phyloP scores from a whole-genome alignment of 2,888 invertebrate species.

The Hedychridium roseum region DNA sequence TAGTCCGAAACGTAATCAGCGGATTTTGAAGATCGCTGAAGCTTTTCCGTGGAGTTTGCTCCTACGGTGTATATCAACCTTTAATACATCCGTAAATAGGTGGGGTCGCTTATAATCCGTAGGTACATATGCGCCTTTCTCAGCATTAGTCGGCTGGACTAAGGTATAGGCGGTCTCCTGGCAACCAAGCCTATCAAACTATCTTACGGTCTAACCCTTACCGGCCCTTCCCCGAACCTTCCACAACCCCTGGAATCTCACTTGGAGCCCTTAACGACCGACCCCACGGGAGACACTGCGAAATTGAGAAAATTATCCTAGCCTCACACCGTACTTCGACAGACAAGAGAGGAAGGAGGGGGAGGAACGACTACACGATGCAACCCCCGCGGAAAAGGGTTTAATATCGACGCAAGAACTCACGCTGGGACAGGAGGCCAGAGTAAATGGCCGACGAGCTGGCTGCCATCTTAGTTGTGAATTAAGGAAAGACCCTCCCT shows the following conservation, averaged over 20 bases:
- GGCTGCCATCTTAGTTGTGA: slow-evolving; percentile 62
- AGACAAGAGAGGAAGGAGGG: too few species aligned
- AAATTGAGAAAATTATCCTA: slow-evolving; percentile 64
- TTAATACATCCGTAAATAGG: slow-evolving; percentile 35
- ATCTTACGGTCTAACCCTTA: slow-evolving; percentile 57
- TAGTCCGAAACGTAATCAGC: too few species aligned
- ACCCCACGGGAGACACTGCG: slow-evolving; percentile 61
- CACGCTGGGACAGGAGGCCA: slow-evolving; percentile 20
- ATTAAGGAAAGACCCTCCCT: slow-evolving; percentile 58
- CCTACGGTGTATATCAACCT: too few species aligned
- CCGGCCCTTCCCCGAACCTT: slow-evolving; percentile 39
- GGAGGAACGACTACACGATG: too few species aligned
- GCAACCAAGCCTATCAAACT: slow-evolving; percentile 64
- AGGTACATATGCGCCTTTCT: slow-evolving; percentile 49
- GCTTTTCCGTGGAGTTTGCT: too few species aligned
- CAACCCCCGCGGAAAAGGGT: slow-evolving; percentile 11
- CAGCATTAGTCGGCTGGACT: slow-evolving; percentile 52
- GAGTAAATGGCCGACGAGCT: slow-evolving; percentile 41
- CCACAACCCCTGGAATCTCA: slow-evolving; percentile 59
- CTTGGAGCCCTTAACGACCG: slow-evolving; percentile 62
- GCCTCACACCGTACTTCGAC: too few species aligned
- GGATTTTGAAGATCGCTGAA: too few species aligned
- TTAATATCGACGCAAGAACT: slow-evolving; percentile 33
- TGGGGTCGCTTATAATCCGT: slow-evolving; percentile 41
- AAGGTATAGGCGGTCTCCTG: slow-evolving; percentile 60